Evolutionary conservation across 2,113 vertebrate genomes (phyloP).

Genomic region (Pipra filicauda): DNA sequence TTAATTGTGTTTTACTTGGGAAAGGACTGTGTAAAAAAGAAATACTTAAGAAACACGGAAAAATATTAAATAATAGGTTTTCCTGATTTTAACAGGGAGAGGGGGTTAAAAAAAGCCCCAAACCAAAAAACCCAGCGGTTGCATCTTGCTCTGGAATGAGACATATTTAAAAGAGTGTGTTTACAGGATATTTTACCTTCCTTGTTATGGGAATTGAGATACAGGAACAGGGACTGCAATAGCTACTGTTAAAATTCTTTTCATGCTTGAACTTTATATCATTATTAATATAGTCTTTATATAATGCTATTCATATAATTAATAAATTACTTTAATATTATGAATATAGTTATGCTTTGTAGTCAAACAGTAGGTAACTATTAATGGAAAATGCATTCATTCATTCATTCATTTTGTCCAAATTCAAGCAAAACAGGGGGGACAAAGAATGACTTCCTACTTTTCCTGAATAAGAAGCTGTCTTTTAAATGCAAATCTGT

Average conservation of each 20-base stretch:
- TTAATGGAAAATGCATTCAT: background rate
- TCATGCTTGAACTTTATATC: background rate
- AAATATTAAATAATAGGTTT: background rate
- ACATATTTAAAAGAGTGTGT: background rate
- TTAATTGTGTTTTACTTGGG: background rate
- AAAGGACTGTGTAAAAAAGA: background rate
- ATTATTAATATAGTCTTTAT: too few relatives aligned
- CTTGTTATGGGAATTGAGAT: background rate
- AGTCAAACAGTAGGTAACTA: background rate
- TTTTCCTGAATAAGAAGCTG: background rate
- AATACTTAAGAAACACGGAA: background rate
- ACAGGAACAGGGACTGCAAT: background rate
- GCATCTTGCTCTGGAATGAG: background rate
- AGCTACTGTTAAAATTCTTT: background rate
- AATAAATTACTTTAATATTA: background rate
- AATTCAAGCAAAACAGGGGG: background rate
- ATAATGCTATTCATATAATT: background rate
- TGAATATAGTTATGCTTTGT: background rate
- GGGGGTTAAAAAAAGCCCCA: too few relatives aligned
- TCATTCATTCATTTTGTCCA: background rate
- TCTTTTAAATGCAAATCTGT: background rate
- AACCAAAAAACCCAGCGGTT: background rate
- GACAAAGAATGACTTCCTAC: background rate
- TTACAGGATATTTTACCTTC: background rate
- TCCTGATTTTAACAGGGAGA: background rate